Evolutionary conservation across 2,113 vertebrate species (phyloP), one percentile per base, ranked within the genome.

Genomic region (Python bivittatus): DNA sequence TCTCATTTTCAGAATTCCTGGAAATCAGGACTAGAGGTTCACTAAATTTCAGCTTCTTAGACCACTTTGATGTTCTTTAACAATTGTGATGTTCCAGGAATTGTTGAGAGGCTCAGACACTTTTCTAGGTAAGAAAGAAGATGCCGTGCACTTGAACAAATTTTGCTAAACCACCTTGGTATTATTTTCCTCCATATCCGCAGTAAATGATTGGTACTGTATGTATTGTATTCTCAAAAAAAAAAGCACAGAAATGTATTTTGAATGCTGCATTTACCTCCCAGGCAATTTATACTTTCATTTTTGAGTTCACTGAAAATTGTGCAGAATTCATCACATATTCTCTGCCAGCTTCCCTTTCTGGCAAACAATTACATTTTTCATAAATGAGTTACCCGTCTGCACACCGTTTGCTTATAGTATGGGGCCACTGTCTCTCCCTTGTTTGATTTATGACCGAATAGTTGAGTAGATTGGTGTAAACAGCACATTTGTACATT

Each of bases 131-230:
- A 79, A 33, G n/a, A 38, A 79, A 54, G 8, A 6, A 60, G 8
- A 57, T n/a, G 52, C 5, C 52, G 84, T 92, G 72, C 20, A 60
- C 33, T 60, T 58, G n/a, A 38, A 52, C 91, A 91, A 33, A 61
- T 17, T 48, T 54, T 17, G 44, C 91, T 33, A 54, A 33, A 94
- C 25, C 4, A 85, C 42, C n/a, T 17, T 4, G 3, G 23, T 42
- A 29, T 85, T 13, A 7, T 44, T 58, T 57, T 20, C 1, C 25
- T 88, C 92, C 9, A 29, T 84, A 88, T 90, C 87, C 22, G 29
- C 60, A 88, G 83, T 93, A 93, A 94, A 85, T 15, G 13, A 88
- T 48, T 11, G 11, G 54, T 90, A 68, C 52, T 94, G 38, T 79
- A 38, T 13, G 29, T 22, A 3, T 60, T 0, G 52, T 79, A 91